Base-by-base conservation (phyloP, 2,888 invertebrate species). In the Xylota sylvarum region DNA sequence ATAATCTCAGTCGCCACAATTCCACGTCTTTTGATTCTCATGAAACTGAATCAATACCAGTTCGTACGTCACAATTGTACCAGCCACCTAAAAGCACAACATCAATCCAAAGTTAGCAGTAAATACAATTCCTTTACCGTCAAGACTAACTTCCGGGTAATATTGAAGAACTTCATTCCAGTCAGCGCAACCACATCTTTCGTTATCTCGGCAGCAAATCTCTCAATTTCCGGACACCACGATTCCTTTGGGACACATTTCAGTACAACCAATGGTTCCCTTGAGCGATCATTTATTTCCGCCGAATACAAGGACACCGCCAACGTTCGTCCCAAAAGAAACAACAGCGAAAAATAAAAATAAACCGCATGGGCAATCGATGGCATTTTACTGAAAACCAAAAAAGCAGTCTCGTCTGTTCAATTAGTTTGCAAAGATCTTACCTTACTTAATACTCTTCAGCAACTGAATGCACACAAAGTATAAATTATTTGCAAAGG, bases 41-140 rank as follows among this genome's bases (percentile, higher is more conserved):
- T 94, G 94, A 87, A 94, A 94, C 88, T 94, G 94, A 48, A 94
- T 93, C 60, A 94, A 90, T 17, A 94, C 94, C 69, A 94, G 90
- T 90, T 94, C 94, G 84, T 94, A 94, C 1, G 94, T 94, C 27
- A 94, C 93, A 83, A 94, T 94, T 1, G 94, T 94, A 23, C 94
- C 94, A 48, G 94, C 94, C 46, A 94, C 93, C 94, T 94, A 27
- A 10, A 89, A 89, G 35, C 77, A 77, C 78, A 74, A 5, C 9
- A 37, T 14, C n/a, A 19, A 58, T 35, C 30, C 27, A 46, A 30
- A 46, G 6, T 23, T 7, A 27, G 58, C 17, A 43, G 14, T 65
- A n/a, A 67, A 69, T 65, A 6, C 32, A 52, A n/a, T n/a, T 35
- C 55, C 89, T 89, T n/a, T 70, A 92, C 92, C 46, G 90, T 89